A percentile compares a stretch with the other conserved stretches of the same genome.
Evolutionary conservation across 2,113 vertebrate species (phyloP).

Genomic region (Lamprotornis superbus): DNA sequence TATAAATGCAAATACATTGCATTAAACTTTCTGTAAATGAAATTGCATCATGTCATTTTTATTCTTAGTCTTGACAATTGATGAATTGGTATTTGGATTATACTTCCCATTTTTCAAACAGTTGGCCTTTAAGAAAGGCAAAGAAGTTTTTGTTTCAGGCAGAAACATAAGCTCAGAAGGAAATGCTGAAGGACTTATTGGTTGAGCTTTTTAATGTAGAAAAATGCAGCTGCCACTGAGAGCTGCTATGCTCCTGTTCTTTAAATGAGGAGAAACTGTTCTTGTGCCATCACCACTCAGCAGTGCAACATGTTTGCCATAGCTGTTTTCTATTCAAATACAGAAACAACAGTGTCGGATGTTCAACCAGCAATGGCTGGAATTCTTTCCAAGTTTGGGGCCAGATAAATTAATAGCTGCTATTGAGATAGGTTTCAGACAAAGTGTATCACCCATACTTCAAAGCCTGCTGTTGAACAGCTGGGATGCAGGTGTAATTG

Average conservation of each 20-base stretch:
- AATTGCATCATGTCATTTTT: neutral
- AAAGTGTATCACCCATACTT: neutral
- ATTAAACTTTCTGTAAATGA: neutral
- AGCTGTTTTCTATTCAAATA: neutral
- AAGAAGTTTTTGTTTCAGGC: neutral
- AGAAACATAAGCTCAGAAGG: neutral
- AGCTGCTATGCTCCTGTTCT: neutral
- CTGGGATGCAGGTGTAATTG: constrained; percentile 18
- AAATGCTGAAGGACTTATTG: neutral
- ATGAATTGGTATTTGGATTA: neutral
- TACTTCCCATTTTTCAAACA: neutral
- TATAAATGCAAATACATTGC: neutral
- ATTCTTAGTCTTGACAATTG: neutral
- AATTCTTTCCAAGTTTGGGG: neutral
- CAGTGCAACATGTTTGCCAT: neutral
- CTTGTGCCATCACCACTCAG: neutral
- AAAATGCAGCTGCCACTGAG: neutral
- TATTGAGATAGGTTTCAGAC: neutral
- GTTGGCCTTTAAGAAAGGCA: neutral
- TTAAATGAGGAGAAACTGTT: neutral
- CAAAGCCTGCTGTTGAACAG: neutral
- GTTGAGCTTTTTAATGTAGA: neutral
- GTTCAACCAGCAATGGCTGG: neutral
- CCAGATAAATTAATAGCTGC: neutral
- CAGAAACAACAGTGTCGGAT: neutral